Evolutionary conservation across 2,113 vertebrate species (phyloP).

Genomic region (Struthidea cinerea): DNA sequence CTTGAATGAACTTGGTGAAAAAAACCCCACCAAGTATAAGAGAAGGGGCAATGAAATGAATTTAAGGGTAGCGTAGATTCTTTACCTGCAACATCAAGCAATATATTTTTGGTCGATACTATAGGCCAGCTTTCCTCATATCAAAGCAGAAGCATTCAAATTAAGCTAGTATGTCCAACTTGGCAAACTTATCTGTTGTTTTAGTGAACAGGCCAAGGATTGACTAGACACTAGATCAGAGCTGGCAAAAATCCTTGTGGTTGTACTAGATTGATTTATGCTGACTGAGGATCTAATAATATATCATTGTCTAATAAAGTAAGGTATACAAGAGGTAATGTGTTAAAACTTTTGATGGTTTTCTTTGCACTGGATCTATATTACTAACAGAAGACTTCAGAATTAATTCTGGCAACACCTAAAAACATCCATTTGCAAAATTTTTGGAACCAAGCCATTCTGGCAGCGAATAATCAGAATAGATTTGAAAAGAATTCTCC

Average conservation of each 20-base stretch:
- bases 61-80: neutral
- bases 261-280: neutral
- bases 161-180: neutral
- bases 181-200: conserved; percentile 1
- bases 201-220: neutral
- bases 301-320: neutral
- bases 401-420: neutral
- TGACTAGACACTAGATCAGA: conserved; percentile 16
- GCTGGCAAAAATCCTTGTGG: neutral
- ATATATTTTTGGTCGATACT: neutral
- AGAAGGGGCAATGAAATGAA: neutral
- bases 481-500: neutral
- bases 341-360: neutral
- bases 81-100: neutral
- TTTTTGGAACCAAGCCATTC: neutral
- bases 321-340: neutral
- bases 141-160: neutral
- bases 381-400: neutral
- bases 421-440: neutral
- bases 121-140: neutral
- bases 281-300: neutral
- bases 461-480: neutral
- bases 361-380: neutral
- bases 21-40: neutral
- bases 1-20: neutral